A percentile compares a stretch with the other conserved stretches of the same genome.
Conservation (phyloP, 2,797 vertebrate species). For the Protonibea diacanthus region DNA sequence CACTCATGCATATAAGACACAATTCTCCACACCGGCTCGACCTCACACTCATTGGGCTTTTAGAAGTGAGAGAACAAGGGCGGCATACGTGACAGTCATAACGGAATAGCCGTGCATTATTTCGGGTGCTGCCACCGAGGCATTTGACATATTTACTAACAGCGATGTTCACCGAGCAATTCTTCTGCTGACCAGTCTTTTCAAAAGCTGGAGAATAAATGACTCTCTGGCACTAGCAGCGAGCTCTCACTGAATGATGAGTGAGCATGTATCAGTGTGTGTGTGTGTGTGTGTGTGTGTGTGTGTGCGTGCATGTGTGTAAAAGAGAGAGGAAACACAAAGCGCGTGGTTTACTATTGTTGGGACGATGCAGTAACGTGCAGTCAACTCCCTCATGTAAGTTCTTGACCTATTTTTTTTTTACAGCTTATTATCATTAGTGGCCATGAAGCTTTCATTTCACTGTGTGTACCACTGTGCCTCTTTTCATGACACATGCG, state of each 20-base stretch:
- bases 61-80: conserved; percentile 59
- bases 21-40: conserved; percentile 50
- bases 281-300: conserved; percentile 2
- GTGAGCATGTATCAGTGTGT: neutral
- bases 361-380: conserved; percentile 40
- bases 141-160: conserved; percentile 64
- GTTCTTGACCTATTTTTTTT: conserved; percentile 76
- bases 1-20: conserved; percentile 38
- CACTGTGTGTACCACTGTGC: conserved; percentile 25
- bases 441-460: conserved; percentile 46
- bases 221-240: conserved; percentile 25
- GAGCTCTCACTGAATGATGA: conserved; percentile 20
- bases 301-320: conserved; percentile 16
- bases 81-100: conserved; percentile 56
- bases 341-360: conserved; percentile 35
- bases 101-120: conserved; percentile 45
- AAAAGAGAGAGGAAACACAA: conserved; percentile 22
- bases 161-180: conserved; percentile 52
- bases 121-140: conserved; percentile 28
- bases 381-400: conserved; percentile 57
- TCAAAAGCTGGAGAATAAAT: conserved; percentile 55
- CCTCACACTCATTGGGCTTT: conserved; percentile 59
- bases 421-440: conserved; percentile 67
- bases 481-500: conserved; percentile 28
- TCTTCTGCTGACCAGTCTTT: conserved; percentile 59